Conservation (phyloP, 2,888 invertebrate genomes). For the Plusia festucae region DNA sequence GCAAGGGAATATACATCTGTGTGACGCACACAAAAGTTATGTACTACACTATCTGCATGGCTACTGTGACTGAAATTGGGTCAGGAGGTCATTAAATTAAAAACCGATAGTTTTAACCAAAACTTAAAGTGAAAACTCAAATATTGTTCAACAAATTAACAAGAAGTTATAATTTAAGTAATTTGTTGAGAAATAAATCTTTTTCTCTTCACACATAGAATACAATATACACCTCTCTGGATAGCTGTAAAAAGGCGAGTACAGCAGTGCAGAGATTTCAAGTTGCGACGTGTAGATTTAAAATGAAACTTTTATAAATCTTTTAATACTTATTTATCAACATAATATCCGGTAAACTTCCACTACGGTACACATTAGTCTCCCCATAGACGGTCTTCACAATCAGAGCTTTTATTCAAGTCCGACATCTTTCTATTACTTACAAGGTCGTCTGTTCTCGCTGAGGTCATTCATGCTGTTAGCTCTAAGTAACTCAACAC, state of each 20-base stretch:
- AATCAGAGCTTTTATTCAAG: background rate
- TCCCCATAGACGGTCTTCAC: background rate
- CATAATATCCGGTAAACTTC: background rate
- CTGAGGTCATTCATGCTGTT: background rate
- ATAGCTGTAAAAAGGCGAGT: no score
- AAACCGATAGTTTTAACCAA: background rate
- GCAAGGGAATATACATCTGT: no score
- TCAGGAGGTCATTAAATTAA: background rate
- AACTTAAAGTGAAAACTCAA: no score
- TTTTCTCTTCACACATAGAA: no score
- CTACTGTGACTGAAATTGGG: background rate
- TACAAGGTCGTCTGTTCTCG: background rate
- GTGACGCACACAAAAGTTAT: background rate
- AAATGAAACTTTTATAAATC: no score
- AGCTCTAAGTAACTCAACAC: background rate
- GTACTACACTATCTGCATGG: background rate
- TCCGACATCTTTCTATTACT: background rate
- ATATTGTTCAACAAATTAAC: no score
- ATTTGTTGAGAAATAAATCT: no score
- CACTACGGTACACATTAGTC: background rate
- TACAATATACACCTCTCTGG: no score
- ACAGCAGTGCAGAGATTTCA: no score
- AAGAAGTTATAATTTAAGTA: no score
- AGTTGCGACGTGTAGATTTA: background rate
- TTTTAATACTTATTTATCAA: background rate